Evolutionary conservation across 1,140 invertebrate genomes (phyloP).

Genomic region (Nixonia krombeini): DNA sequence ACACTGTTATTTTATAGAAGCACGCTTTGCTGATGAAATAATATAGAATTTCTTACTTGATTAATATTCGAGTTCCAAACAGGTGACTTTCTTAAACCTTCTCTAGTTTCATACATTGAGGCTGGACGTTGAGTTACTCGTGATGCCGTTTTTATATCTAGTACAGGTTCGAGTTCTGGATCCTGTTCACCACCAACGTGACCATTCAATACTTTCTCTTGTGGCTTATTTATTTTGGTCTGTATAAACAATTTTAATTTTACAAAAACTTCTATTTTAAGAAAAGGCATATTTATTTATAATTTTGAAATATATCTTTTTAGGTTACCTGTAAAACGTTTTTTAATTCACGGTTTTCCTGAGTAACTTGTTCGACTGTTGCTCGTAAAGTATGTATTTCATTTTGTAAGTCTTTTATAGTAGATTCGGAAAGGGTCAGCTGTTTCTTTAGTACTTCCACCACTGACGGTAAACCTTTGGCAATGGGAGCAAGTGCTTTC

Average conservation of each 20-base stretch:
- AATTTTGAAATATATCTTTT: too few relatives aligned
- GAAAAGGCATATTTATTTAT: too few relatives aligned
- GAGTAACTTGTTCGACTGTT: slow-evolving; percentile 77
- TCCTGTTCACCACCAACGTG: slow-evolving; percentile 59
- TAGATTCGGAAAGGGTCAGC: slow-evolving; percentile 63
- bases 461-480: slow-evolving; percentile 60
- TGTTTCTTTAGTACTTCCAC: slow-evolving; percentile 67
- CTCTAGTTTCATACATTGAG: slow-evolving; percentile 88
- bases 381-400: slow-evolving; percentile 75
- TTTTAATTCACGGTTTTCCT: slow-evolving; percentile 80
- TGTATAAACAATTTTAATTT: too few relatives aligned
- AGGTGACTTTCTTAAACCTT: slow-evolving; percentile 76
- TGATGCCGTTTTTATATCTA: slow-evolving; percentile 59
- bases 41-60: too few relatives aligned
- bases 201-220: slow-evolving; percentile 61
- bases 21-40: too few relatives aligned
- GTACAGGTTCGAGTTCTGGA: slow-evolving; percentile 59
- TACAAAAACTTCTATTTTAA: too few relatives aligned
- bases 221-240: slow-evolving; percentile 33
- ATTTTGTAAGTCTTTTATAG: slow-evolving; percentile 74
- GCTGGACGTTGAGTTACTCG: slow-evolving; percentile 78
- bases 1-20: neutral
- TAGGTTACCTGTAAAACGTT: slow-evolving; percentile 63
- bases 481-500: slow-evolving; percentile 55
- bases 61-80: slow-evolving; percentile 78